Evolutionary conservation across 1,140 invertebrate genomes (phyloP).

Genomic region (Yoshiicerus persimilis): DNA sequence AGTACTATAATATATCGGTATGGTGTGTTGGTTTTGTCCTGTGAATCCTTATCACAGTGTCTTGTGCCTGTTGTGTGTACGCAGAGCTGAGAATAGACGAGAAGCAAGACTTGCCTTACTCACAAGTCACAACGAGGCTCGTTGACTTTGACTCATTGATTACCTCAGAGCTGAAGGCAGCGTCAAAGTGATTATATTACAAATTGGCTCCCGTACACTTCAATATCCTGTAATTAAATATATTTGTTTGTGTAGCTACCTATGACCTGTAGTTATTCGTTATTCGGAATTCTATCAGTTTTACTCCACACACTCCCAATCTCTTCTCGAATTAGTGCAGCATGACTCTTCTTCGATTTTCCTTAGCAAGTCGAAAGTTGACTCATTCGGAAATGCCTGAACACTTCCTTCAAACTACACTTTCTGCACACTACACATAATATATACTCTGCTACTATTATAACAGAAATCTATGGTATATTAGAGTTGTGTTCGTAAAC

Average conservation of each 20-base stretch:
- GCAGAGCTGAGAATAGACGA: neutral
- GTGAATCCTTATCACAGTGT: too few species aligned
- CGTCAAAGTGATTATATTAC: neutral
- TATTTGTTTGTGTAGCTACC: too few species aligned
- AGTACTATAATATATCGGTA: too few species aligned
- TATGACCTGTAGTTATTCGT: too few species aligned
- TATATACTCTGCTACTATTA: neutral
- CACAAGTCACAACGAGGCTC: too few species aligned
- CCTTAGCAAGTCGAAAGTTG: neutral
- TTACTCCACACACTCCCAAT: neutral
- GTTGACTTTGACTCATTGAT: neutral
- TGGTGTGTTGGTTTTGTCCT: too few species aligned
- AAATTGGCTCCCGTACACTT: neutral
- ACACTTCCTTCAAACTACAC: neutral
- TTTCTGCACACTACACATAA: too few species aligned
- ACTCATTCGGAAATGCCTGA: neutral
- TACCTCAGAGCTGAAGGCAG: neutral
- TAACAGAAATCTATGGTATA: too few species aligned
- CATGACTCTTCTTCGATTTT: neutral
- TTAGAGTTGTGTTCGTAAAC: too few species aligned
- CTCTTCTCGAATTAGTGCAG: neutral
- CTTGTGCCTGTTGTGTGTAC: too few species aligned
- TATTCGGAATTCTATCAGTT: too few species aligned
- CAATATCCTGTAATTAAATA: too few species aligned
- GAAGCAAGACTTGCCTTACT: neutral